Evolutionary conservation across 2,113 vertebrate genomes (phyloP).

Genomic region (Aptenodytes forsteri): DNA sequence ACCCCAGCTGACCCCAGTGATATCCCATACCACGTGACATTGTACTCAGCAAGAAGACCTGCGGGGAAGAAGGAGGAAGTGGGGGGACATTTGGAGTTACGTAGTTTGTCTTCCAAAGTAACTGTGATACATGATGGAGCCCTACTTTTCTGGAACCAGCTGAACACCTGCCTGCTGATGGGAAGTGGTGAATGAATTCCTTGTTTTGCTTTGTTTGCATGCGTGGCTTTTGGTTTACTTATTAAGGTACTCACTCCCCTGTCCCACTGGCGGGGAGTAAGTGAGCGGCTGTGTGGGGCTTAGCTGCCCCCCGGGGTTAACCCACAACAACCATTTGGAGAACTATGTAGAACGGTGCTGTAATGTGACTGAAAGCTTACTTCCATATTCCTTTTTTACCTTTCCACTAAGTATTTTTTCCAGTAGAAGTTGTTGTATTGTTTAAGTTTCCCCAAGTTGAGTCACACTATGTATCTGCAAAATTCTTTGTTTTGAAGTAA

Average conservation of each 20-base stretch:
- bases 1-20: background rate
- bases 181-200: too few relatives aligned
- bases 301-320: background rate
- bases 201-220: too few relatives aligned
- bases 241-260: background rate
- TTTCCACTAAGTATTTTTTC: background rate
- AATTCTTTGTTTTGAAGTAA: background rate
- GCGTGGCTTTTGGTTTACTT: background rate
- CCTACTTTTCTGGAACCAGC: background rate
- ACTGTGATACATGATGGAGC: accelerated
- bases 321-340: background rate
- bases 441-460: background rate
- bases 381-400: background rate
- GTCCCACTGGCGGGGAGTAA: background rate
- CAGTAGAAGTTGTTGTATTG: background rate
- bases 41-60: background rate
- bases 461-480: background rate
- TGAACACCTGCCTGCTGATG: background rate
- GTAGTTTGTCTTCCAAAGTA: background rate
- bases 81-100: accelerated
- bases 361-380: background rate
- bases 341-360: background rate
- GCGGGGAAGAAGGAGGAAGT: background rate
- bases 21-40: background rate
- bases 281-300: background rate